A percentile compares a stretch with the other conserved stretches of the same genome.
These are phyloP conservation scores for silkworm (Bombyx mori) DNA, from an alignment of 1,140 invertebrate species.

Conservation along the genomic window DNA sequence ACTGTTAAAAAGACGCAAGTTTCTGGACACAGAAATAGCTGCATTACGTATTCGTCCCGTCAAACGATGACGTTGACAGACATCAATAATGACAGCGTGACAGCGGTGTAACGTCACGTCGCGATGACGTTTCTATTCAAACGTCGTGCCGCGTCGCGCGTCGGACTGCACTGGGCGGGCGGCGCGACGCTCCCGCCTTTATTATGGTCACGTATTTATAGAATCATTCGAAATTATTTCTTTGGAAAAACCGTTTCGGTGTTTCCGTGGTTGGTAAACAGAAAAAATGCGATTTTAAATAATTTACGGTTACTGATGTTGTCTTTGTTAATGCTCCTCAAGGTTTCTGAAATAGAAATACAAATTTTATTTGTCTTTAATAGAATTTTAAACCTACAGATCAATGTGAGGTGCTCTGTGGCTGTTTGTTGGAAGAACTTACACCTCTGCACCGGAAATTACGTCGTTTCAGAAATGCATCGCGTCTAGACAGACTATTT, in stretches of 20 bases:
- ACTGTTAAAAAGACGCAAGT: too few relatives aligned
- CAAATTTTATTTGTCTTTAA: too few relatives aligned
- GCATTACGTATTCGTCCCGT: not conserved
- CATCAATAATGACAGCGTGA: slow-evolving; percentile 5
- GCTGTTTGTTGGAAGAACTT: too few relatives aligned
- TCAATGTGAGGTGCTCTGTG: too few relatives aligned
- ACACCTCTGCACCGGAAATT: too few relatives aligned
- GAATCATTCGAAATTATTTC: slow-evolving; percentile 30
- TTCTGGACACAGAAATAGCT: too few relatives aligned
- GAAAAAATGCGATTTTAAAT: not conserved
- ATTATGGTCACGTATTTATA: slow-evolving; percentile 59
- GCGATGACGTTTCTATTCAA: slow-evolving; percentile 15
- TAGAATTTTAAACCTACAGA: too few relatives aligned
- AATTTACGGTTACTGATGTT: too few relatives aligned
- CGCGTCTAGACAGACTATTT: too few relatives aligned
- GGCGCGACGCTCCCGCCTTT: slow-evolving; percentile 20
- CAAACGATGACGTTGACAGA: slow-evolving; percentile 4
- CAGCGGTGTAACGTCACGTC: slow-evolving; percentile 9
- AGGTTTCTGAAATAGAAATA: too few relatives aligned
- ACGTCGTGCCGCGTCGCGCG: slow-evolving; percentile 36
- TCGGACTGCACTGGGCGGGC: slow-evolving; percentile 33
- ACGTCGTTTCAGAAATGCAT: too few relatives aligned
- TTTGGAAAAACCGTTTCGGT: not conserved
- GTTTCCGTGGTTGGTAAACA: slow-evolving; percentile 1
- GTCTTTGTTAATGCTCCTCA: too few relatives aligned